Evolutionary conservation across 2,797 vertebrate species (phyloP), one percentile per base, ranked within the genome.

Genomic region (Toxotes lorentzi): DNA sequence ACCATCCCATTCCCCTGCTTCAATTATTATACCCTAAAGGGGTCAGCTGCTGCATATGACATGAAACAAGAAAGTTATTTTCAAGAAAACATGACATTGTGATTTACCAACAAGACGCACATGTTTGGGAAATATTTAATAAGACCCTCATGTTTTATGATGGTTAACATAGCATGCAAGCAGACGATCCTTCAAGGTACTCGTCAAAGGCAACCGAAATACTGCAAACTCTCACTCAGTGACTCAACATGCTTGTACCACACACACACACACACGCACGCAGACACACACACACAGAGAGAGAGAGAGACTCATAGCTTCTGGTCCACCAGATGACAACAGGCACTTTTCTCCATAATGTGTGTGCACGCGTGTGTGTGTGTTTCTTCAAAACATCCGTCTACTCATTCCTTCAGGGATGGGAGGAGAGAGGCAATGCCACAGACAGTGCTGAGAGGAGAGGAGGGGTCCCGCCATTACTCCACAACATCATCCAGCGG

Each of bases 161-260:
- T 82, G 82, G 90, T 84, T 82, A 64, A n/a, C n/a, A 65, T 78
- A 79, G 73, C 77, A 88, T 82, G 68, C 72, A 70, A 79, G 73
- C 9, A 64, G 65, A 82, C 7, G 6, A 84, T 88, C 71, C 41
- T 80, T 79, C 71, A 74, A 86, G 61, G 78, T 67, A 72, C 4
- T 73, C 64, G 69, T 80, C 61, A 75, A 32, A 75, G 58, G 50
- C 65, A 77, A 78, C 48, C 77, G 70, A 88, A 87, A 74, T 85
- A 75, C 65, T 75, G 43, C 56, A 85, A 86, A 84, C 78, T 73
- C 58, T 71, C 72, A 68, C 51, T 73, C 61, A 48, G 7, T 83
- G 72, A 70, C 61, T 79, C 59, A 48, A 72, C 67, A 58, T 51
- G 66, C 80, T 47, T 70, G 68, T 48, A 82, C 76, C 83, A 79